Base-by-base conservation (phyloP, 2,888 invertebrate genomes). In the Cheilosia soror region DNA sequence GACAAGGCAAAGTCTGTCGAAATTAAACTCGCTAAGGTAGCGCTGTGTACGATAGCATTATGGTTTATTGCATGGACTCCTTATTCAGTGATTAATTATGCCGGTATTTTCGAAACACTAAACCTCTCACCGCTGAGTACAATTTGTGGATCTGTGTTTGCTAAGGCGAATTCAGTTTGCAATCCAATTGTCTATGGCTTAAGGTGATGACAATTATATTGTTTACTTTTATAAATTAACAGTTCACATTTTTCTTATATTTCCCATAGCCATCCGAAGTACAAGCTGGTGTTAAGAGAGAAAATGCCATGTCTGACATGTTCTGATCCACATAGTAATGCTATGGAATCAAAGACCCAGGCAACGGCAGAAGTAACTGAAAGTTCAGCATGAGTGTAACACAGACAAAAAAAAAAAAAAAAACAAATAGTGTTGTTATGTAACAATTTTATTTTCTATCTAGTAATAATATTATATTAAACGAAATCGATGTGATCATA, bases 41-140 rank as follows among this genome's bases (percentile, higher is more conserved):
- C 95, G 6, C 89, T 95, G 87, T 94, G 93, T 80, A 95, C 95
- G 77, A 94, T 95, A 84, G 92, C 94, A 0, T 89, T 95, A 62
- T 95, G 95, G 94, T 93, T 95, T 88, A 91, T 95, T 88, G 95
- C 95, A 15, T 95, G 95, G 95, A 94, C 94, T 9, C 95, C 95
- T 2, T 95, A 95, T 88, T 92, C 94, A 91, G 89, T 93, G 55
- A 93, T 94, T 75, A 93, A 94, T 84, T 93, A 93, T 87, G 90
- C 93, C 65, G 94, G 94, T 58, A 92, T 94, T 87, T 93, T 93
- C 87, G 91, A 93, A 83, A 91, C 93, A 29, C 90, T 92, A 87
- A 90, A 90, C 75, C 90, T 94, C 69, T 93, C 93, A 83, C 94
- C 94, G 44, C 89, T 94, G 79, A 92, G 93, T 87, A 93, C 94